A percentile compares a stretch with the other conserved stretches of the same genome.
phyloP scores from a whole-genome alignment of 1,140 invertebrate genomes.

The Hydropsyche tenuis region DNA sequence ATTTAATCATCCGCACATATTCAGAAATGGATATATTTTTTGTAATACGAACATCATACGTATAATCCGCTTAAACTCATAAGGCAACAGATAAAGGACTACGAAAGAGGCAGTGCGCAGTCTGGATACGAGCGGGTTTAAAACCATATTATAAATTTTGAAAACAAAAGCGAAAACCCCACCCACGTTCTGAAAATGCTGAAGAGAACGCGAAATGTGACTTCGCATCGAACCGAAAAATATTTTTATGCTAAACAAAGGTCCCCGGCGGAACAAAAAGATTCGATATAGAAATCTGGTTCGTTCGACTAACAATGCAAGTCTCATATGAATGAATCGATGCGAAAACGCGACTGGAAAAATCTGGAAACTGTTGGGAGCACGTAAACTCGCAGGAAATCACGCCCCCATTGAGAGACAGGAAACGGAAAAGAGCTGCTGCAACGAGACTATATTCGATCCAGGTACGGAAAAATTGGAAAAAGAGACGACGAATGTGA shows the following conservation, averaged over 20 bases:
- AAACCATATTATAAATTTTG: background rate
- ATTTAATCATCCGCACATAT: no score
- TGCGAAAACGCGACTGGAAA: background rate
- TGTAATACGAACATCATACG: background rate
- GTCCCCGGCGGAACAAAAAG: no score
- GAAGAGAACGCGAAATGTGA: no score
- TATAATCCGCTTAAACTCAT: slow-evolving; percentile 2
- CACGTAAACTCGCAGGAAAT: slow-evolving; percentile 1
- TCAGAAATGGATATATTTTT: no score
- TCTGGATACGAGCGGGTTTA: background rate
- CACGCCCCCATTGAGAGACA: background rate
- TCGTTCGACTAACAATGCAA: no score
- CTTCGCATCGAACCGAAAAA: no score
- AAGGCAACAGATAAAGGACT: slow-evolving; percentile 2
- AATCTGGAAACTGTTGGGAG: background rate
- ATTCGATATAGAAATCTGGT: no score
- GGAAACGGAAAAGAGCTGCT: slow-evolving; percentile 16
- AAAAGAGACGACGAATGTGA: no score
- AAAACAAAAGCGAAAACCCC: background rate
- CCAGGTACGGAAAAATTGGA: no score
- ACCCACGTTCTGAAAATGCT: no score
- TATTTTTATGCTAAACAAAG: no score
- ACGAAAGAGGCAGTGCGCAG: background rate
- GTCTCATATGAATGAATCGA: no score
- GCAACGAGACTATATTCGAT: background rate